Percentiles rank a stretch among this genome's conserved stretches.
Conservation (phyloP, 2,888 invertebrate genomes). For the Chesias legatella region DNA sequence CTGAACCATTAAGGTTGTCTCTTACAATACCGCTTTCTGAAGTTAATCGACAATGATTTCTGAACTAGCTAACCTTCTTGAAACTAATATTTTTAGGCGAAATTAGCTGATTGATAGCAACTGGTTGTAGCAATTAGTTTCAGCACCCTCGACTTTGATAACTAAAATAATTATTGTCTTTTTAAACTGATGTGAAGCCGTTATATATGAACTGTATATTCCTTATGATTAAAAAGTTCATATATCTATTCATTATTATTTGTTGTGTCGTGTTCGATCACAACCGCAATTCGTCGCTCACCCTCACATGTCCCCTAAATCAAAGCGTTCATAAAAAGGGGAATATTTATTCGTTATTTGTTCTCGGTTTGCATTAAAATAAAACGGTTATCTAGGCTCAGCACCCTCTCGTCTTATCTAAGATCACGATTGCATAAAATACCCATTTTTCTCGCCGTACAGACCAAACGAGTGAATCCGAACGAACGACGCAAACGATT, state of each 20-base stretch:
- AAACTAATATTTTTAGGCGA: too few species aligned
- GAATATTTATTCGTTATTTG: constrained; percentile 79
- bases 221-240: too few species aligned
- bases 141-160: too few species aligned
- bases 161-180: too few species aligned
- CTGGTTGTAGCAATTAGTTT: too few species aligned
- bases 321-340: constrained; percentile 70
- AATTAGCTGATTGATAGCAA: too few species aligned
- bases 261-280: constrained; percentile 63
- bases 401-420: constrained; percentile 73
- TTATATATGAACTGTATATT: too few species aligned
- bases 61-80: too few species aligned
- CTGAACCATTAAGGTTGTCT: constrained; percentile 35
- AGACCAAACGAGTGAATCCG: too few species aligned
- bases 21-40: constrained; percentile 37
- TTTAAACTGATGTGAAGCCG: too few species aligned
- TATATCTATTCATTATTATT: constrained; percentile 16
- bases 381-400: constrained; percentile 73
- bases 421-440: constrained; percentile 76
- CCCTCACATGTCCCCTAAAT: constrained; percentile 69
- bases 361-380: constrained; percentile 78
- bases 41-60: too few species aligned
- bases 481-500: too few species aligned
- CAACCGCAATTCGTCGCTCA: constrained; percentile 70
- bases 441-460: constrained; percentile 59